These are phyloP conservation scores for Pseudococcus jackbeardsleyi DNA, from an alignment of 2,888 invertebrate genomes.

Conservation along the genomic window DNA sequence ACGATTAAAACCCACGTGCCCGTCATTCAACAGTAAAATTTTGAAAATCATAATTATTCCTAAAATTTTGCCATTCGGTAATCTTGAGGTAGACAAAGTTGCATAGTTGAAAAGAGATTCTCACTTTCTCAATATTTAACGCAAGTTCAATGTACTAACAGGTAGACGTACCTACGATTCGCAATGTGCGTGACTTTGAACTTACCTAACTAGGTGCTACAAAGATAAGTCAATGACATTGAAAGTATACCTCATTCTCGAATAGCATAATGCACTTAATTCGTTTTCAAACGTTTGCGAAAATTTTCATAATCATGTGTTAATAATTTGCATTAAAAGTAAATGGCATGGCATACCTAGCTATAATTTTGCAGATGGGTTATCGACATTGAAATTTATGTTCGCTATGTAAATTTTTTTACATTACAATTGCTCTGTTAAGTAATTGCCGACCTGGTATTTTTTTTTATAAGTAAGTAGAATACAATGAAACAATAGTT, in stretches of 20 bases:
- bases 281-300: background rate
- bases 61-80: too few species aligned
- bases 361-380: background rate
- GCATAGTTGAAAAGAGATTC: background rate
- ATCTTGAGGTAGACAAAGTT: background rate
- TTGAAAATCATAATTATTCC: too few species aligned
- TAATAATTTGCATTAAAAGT: background rate
- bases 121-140: background rate
- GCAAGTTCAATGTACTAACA: background rate
- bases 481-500: too few species aligned
- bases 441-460: too few species aligned
- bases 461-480: too few species aligned
- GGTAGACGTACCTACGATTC: background rate
- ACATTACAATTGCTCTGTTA: too few species aligned
- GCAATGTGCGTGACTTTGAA: constrained; percentile 5
- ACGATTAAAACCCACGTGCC: too few species aligned
- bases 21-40: too few species aligned
- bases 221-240: constrained; percentile 1
- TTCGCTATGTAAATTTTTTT: background rate
- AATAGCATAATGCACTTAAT: background rate
- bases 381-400: constrained; percentile 10
- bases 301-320: background rate
- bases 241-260: background rate
- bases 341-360: background rate
- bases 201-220: background rate